These are phyloP conservation scores for Montipora cactus DNA, from an alignment of 64 coral and sea anemone species.

Conservation along the genomic window DNA sequence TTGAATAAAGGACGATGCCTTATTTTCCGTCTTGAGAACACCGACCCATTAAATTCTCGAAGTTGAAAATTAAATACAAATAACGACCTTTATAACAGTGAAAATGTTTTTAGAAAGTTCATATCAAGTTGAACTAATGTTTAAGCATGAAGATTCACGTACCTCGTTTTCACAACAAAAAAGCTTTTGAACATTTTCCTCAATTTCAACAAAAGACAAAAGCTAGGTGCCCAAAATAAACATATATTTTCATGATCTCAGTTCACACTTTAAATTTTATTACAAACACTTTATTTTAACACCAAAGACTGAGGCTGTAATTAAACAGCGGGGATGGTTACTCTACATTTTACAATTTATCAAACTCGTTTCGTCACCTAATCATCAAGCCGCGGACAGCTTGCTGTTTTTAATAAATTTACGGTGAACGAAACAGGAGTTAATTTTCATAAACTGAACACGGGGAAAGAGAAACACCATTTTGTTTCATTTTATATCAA, in stretches of 20 bases:
- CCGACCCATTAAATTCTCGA: constrained; percentile 50
- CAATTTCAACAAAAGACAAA: neutral
- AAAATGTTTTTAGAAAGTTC: neutral
- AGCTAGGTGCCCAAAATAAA: neutral
- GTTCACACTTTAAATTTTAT: neutral
- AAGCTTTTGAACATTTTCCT: neutral
- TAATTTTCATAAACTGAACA: neutral
- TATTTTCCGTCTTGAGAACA: constrained; percentile 33
- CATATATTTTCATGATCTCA: neutral
- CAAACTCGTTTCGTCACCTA: neutral
- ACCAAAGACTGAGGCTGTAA: neutral
- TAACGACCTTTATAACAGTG: neutral
- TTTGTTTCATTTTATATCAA: constrained; percentile 29
- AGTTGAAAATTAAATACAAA: constrained; percentile 29
- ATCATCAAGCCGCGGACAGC: neutral
- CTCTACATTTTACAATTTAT: neutral
- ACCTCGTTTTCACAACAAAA: neutral
- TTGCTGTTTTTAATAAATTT: neutral
- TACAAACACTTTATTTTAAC: neutral
- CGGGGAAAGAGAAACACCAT: neutral
- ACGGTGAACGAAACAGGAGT: neutral
- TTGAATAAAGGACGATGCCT: constrained; percentile 28
- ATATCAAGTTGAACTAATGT: neutral
- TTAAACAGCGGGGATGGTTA: neutral
- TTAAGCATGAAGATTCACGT: neutral